Percentiles rank a stretch among this genome's conserved stretches.
phyloP scores from a whole-genome alignment of 2,888 invertebrate genomes.

The Capitulum mitella region DNA sequence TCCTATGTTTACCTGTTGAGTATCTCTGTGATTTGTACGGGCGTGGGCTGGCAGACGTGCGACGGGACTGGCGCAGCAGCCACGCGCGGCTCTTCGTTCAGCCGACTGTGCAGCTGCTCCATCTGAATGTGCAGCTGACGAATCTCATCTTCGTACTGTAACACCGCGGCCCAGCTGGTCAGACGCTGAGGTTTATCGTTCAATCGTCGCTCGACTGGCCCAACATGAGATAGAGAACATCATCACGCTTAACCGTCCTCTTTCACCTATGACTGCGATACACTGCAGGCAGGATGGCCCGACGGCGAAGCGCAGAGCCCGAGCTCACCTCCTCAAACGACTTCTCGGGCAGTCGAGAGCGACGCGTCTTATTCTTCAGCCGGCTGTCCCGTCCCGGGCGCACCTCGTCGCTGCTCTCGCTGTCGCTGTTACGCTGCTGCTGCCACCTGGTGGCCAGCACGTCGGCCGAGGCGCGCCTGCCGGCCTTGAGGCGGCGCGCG shows the following conservation, averaged over 20 bases:
- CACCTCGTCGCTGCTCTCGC: constrained; percentile 15
- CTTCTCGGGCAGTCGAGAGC: neutral
- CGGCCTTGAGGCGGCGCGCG: constrained; percentile 19
- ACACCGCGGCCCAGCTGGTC: too few species aligned
- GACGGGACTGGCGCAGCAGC: too few species aligned
- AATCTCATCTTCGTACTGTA: constrained; percentile 23
- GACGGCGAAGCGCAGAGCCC: too few species aligned
- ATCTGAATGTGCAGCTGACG: constrained; percentile 2
- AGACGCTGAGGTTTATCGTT: too few species aligned
- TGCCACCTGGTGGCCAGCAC: constrained; percentile 22
- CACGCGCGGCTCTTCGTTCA: neutral
- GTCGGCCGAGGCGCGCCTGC: neutral
- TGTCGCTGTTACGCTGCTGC: constrained; percentile 19
- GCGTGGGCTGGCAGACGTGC: neutral
- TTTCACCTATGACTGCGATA: too few species aligned
- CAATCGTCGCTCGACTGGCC: too few species aligned
- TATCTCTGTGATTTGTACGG: constrained; percentile 6
- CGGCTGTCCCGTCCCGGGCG: neutral
- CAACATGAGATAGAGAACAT: too few species aligned
- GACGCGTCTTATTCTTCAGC: neutral
- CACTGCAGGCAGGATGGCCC: too few species aligned
- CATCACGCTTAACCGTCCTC: too few species aligned
- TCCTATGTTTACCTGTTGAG: constrained; percentile 5
- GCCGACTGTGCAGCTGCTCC: constrained; percentile 25
- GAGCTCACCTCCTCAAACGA: constrained; percentile 24